Evolutionary conservation across 2,888 invertebrate species (phyloP).

Genomic region (Amphipyra berbera): DNA sequence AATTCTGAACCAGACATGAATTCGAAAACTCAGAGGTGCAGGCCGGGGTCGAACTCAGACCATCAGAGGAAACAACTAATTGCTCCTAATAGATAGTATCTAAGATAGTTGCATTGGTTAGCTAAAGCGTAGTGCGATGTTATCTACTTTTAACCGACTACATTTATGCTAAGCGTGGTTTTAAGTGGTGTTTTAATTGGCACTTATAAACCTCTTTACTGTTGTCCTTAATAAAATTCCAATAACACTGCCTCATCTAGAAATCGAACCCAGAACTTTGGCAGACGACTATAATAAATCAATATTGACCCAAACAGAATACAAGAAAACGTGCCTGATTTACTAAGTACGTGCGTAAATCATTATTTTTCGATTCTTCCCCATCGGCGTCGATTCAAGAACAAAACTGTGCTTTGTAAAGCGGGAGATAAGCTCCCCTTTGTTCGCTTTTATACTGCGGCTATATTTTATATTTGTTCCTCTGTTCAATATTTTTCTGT

Average conservation of each 20-base stretch:
- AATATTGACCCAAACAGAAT: slow-evolving; percentile 56
- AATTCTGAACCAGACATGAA: too few relatives aligned
- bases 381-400: slow-evolving; percentile 35
- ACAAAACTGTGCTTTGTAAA: slow-evolving; percentile 55
- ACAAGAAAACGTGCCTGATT: slow-evolving; percentile 62
- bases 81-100: background rate
- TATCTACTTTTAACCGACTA: slow-evolving; percentile 2
- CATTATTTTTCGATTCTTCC: slow-evolving; percentile 56
- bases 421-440: slow-evolving; percentile 50
- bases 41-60: too few relatives aligned
- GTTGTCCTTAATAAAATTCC: too few relatives aligned
- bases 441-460: slow-evolving; percentile 33
- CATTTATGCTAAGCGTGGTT: background rate
- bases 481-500: slow-evolving; percentile 23
- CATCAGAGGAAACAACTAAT: background rate
- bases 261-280: slow-evolving; percentile 15
- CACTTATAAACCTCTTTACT: too few relatives aligned
- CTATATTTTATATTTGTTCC: slow-evolving; percentile 37
- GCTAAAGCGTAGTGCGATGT: background rate
- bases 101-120: background rate
- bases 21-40: too few relatives aligned
- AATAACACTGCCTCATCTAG: too few relatives aligned
- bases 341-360: slow-evolving; percentile 59
- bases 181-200: slow-evolving; percentile 5
- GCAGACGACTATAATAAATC: slow-evolving; percentile 49